Conservation (phyloP, 2,888 invertebrate species). For the Thymelicus lineola region DNA sequence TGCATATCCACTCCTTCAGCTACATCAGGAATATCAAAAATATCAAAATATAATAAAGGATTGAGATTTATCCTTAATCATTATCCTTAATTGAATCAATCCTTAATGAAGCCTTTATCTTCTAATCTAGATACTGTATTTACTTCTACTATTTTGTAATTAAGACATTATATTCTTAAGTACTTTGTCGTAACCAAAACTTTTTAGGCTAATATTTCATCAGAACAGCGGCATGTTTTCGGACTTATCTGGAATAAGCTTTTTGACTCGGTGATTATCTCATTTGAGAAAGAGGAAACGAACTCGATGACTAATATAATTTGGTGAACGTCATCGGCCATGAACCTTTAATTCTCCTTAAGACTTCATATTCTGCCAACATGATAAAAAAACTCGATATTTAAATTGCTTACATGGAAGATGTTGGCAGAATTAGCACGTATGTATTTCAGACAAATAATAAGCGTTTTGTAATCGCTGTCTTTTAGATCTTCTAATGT, state of each 20-base stretch:
- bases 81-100: too few relatives aligned
- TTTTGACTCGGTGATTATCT: background rate
- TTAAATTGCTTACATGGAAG: too few relatives aligned
- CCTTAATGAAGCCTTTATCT: too few relatives aligned
- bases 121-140: background rate
- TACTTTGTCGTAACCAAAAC: too few relatives aligned
- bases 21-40: background rate
- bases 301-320: slow-evolving; percentile 18
- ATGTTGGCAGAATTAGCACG: too few relatives aligned
- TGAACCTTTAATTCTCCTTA: background rate
- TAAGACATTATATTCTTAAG: background rate
- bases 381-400: too few relatives aligned
- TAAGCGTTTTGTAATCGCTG: too few relatives aligned
- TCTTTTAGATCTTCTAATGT: background rate
- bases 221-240: too few relatives aligned
- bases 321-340: slow-evolving; percentile 14
- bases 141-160: background rate
- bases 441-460: too few relatives aligned
- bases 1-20: slow-evolving; percentile 3
- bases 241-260: background rate
- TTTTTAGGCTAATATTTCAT: too few relatives aligned
- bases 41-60: background rate
- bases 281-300: background rate
- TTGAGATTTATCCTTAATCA: background rate
- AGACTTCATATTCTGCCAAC: too few relatives aligned